Evolutionary conservation across 2,113 vertebrate species (phyloP).

Genomic region (Chamaetylas fuelleborni): DNA sequence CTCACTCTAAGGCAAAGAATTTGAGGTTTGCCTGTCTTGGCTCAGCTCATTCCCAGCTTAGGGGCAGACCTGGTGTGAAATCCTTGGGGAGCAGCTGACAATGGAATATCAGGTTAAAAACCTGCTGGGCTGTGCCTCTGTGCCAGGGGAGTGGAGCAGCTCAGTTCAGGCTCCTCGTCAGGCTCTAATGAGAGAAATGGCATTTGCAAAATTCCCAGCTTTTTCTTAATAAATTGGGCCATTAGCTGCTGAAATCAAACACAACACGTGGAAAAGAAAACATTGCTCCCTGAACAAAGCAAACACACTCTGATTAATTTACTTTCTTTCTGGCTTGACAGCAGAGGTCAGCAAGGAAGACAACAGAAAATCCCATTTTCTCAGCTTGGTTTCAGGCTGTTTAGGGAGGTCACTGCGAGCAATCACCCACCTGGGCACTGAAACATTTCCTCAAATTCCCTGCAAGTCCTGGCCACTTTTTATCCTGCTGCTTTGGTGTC

Average conservation of each 20-base stretch:
- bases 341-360: background rate
- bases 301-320: slow-evolving; percentile 4
- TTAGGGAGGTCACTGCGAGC: background rate
- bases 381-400: background rate
- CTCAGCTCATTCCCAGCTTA: background rate
- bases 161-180: background rate
- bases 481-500: background rate
- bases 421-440: background rate
- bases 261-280: background rate
- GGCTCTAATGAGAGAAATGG: accelerated
- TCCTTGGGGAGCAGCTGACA: accelerated
- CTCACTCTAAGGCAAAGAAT: background rate
- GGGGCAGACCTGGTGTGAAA: background rate
- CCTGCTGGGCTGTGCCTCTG: background rate
- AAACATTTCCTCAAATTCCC: slow-evolving; percentile 22
- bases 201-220: background rate
- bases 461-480: slow-evolving; percentile 5
- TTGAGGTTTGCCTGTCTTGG: background rate
- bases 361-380: slow-evolving; percentile 8
- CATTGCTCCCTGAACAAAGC: background rate
- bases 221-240: background rate
- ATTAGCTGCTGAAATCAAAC: background rate
- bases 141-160: background rate
- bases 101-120: background rate
- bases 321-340: background rate